A percentile compares a stretch with the other conserved stretches of the same genome.
phyloP scores from a whole-genome alignment of 2,797 vertebrate genomes.

The Neomorphus geoffroyi region DNA sequence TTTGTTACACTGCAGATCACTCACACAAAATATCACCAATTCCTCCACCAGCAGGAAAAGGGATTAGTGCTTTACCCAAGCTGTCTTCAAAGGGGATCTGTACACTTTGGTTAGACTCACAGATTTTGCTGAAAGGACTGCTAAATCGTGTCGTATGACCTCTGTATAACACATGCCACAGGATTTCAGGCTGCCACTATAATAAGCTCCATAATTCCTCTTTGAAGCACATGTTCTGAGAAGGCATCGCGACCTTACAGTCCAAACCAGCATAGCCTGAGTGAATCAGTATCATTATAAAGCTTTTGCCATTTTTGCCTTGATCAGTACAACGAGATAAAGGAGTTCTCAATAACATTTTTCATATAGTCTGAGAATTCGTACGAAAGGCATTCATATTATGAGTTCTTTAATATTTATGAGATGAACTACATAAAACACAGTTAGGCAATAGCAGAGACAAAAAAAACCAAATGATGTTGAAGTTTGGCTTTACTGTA shows the following conservation, averaged over 20 bases:
- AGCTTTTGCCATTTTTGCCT: background rate
- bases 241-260: background rate
- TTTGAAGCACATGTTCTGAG: background rate
- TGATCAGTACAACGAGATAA: background rate
- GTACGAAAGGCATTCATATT: background rate
- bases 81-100: background rate
- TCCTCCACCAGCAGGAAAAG: background rate
- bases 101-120: background rate
- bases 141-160: background rate
- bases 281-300: background rate
- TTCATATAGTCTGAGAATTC: background rate
- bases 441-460: background rate
- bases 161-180: background rate
- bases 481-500: background rate
- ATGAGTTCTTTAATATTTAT: conserved; percentile 1
- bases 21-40: rapidly evolving
- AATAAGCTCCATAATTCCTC: background rate
- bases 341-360: background rate
- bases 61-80: background rate
- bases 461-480: background rate
- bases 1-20: background rate
- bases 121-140: background rate
- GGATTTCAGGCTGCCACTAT: background rate
- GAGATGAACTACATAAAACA: background rate
- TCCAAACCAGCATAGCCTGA: background rate